These are phyloP conservation scores for Phaetusa simplex DNA, from an alignment of 2,113 vertebrate genomes.

Conservation along the genomic window DNA sequence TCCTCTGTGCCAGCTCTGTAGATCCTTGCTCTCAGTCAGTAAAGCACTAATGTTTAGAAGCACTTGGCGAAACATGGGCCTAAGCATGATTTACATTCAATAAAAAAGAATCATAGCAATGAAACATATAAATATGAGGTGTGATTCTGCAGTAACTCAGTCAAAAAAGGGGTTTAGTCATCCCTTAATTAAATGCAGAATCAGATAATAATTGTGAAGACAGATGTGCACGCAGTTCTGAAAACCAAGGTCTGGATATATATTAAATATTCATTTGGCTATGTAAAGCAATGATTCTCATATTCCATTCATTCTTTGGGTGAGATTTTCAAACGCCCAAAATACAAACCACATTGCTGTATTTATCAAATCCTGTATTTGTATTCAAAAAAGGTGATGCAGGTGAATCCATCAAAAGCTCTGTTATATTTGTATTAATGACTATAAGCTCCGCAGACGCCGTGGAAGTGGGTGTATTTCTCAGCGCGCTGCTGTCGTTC, in stretches of 20 bases:
- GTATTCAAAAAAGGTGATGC: not conserved
- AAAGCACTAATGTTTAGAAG: not conserved
- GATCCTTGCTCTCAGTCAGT: not conserved
- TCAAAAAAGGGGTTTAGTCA: not conserved
- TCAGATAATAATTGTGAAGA: constrained; percentile 10
- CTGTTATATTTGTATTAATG: not conserved
- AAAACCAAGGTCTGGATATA: not conserved
- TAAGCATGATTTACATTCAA: not conserved
- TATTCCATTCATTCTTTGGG: not conserved
- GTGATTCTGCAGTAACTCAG: not conserved
- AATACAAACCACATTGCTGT: not conserved
- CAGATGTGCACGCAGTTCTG: not conserved
- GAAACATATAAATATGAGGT: not conserved
- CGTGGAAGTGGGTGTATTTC: not conserved
- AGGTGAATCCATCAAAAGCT: not conserved
- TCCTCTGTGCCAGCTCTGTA: not conserved
- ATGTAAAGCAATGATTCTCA: not conserved
- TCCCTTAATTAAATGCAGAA: constrained; percentile 17
- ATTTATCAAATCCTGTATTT: not conserved
- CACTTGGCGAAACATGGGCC: not conserved
- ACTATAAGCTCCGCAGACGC: not conserved
- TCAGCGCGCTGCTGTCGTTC: not conserved
- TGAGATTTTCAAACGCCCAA: not conserved
- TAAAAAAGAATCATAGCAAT: not conserved
- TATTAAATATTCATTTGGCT: not conserved